These are phyloP conservation scores for Argyresthia goedartella DNA, from an alignment of 2,888 invertebrate species.

Conservation along the genomic window DNA sequence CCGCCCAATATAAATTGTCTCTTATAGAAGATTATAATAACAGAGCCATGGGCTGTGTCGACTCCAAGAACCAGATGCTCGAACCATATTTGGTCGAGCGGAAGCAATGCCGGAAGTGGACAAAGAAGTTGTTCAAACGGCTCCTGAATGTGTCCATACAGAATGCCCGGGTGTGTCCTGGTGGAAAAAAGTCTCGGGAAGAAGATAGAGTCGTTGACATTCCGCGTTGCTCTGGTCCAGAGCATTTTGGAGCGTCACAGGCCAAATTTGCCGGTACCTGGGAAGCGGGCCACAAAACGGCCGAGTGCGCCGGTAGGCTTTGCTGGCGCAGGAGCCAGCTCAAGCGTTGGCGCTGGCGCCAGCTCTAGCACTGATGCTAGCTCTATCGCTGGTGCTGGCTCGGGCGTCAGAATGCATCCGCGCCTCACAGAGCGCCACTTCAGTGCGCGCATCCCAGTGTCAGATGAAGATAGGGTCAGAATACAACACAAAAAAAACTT, in stretches of 20 bases:
- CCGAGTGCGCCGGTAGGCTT: neutral
- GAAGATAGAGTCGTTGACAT: slow-evolving; percentile 1
- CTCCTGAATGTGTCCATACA: slow-evolving; percentile 6
- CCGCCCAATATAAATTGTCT: slow-evolving; percentile 1
- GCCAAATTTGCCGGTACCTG: neutral
- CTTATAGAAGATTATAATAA: slow-evolving; percentile 7
- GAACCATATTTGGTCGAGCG: slow-evolving; percentile 7
- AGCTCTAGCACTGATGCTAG: too few relatives aligned
- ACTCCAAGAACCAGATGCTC: slow-evolving; percentile 8
- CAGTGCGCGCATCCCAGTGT: neutral
- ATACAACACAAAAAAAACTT: neutral
- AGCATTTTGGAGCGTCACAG: slow-evolving; percentile 1
- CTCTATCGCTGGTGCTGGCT: too few relatives aligned
- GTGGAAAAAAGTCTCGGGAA: neutral
- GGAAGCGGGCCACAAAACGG: neutral
- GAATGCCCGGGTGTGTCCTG: slow-evolving; percentile 6
- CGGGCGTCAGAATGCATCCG: too few relatives aligned
- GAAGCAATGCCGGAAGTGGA: slow-evolving; percentile 7
- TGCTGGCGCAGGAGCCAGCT: too few relatives aligned
- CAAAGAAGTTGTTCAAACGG: slow-evolving; percentile 8
- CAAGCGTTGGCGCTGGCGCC: too few relatives aligned
- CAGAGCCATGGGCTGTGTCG: slow-evolving; percentile 8
- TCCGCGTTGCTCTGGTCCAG: slow-evolving; percentile 5
- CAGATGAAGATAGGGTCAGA: neutral
- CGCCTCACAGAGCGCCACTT: neutral